Conservation (phyloP, 1,140 invertebrate genomes). For the Reticulitermes speratus region DNA sequence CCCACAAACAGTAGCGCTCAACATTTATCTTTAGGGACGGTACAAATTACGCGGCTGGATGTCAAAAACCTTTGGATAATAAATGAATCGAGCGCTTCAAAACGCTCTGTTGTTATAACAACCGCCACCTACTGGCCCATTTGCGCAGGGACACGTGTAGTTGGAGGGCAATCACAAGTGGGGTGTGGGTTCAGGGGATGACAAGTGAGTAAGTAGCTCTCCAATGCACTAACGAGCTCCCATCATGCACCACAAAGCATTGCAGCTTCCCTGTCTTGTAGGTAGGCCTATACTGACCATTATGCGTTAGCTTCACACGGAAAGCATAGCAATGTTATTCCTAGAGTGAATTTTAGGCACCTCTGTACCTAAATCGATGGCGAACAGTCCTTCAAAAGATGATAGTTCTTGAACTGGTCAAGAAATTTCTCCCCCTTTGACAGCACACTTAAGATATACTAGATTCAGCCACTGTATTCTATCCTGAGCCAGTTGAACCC, state of each 20-base stretch:
- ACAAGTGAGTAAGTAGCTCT: conserved; percentile 1
- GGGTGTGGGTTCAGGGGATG: neutral
- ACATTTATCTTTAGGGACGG: neutral
- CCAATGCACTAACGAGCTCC: neutral
- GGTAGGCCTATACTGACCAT: no score
- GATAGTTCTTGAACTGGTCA: no score
- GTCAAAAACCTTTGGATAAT: conserved; percentile 6
- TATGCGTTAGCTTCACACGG: no score
- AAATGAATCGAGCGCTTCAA: neutral
- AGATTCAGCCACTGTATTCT: no score
- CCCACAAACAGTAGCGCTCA: neutral
- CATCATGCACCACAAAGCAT: neutral
- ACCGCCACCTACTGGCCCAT: neutral
- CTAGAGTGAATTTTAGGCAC: no score
- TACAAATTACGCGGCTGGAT: neutral
- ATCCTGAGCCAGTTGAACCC: no score
- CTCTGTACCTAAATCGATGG: no score
- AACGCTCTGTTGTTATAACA: neutral
- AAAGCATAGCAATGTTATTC: no score
- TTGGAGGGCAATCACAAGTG: neutral
- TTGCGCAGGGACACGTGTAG: neutral
- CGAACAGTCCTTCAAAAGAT: no score
- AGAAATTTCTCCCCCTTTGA: no score
- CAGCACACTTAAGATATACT: no score
- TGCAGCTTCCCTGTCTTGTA: neutral